A percentile compares a stretch with the other conserved stretches of the same genome.
phyloP scores from a whole-genome alignment of 1,140 invertebrate genomes.

The Drosophila murphyi region DNA sequence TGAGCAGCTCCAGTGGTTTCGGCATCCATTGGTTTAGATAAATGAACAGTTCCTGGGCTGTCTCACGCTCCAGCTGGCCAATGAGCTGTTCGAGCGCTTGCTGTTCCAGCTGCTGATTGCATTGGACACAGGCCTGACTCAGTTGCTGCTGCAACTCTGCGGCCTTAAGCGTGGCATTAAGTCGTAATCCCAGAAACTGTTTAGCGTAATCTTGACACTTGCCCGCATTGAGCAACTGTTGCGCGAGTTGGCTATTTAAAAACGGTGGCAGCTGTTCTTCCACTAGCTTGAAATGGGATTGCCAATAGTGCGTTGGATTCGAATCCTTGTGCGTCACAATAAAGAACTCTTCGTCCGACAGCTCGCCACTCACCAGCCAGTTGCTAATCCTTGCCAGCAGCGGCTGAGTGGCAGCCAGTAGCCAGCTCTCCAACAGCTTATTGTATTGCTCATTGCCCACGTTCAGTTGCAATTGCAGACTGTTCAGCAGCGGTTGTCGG shows the following conservation, averaged over 20 bases:
- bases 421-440: constrained; percentile 28
- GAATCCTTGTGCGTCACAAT: constrained; percentile 8
- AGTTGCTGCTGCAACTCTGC: neutral
- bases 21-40: neutral
- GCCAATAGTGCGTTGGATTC: constrained; percentile 20
- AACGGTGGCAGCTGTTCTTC: constrained; percentile 1
- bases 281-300: constrained; percentile 20
- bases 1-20: constrained; percentile 18
- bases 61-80: constrained; percentile 1
- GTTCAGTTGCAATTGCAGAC: constrained; percentile 25
- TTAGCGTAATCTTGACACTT: constrained; percentile 6
- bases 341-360: constrained; percentile 19
- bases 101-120: neutral
- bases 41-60: constrained; percentile 1
- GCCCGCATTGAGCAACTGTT: constrained; percentile 32
- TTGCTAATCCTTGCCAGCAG: constrained; percentile 11
- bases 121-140: neutral
- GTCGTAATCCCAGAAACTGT: constrained; percentile 6
- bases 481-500: constrained; percentile 4
- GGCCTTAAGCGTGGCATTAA: neutral
- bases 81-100: constrained; percentile 15
- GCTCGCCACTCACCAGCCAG: constrained; percentile 39
- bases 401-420: constrained; percentile 13
- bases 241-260: neutral
- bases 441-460: constrained; percentile 3